Evolutionary conservation across 2,888 invertebrate species (phyloP), one percentile per base, ranked within the genome.

Genomic region (Plemyria rubiginata): DNA sequence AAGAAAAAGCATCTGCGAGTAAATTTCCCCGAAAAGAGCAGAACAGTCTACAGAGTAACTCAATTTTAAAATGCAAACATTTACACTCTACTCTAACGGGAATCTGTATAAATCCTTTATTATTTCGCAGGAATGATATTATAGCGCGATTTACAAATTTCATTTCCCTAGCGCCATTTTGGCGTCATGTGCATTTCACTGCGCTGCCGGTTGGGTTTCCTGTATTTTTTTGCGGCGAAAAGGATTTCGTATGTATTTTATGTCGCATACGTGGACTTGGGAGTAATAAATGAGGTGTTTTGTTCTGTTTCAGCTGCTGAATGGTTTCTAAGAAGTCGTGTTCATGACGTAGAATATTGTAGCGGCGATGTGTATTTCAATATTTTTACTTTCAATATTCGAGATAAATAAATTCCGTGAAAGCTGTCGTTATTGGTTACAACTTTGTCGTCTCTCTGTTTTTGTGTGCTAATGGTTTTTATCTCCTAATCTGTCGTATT

Each of bases 101-200:
- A 54, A 56, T 56, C 54, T 59, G 40, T 45, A 57, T 60, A 67
- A 65, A 53, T 60, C 60, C 64, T 68, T 70, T 74, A 73, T 73
- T 76, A 75, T 72, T 71, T 74, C 62, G 41, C 66, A 40, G n/a
- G 62, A 71, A 75, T 72, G 66, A 69, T 72, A 79, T 74, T 74
- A 76, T 69, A 70, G 62, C 29, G 54, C 73, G 70, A 78, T 82
- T 78, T 78, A 75, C 76, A 78, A 69, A 75, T 82, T 82, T 78
- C 80, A 80, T 80, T 80, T 80, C 72, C 71, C 69, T 29, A 70
- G 69, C 67, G 65, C 69, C 68, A 62, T 70, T 68, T 70, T 65
- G 77, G 76, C 78, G 76, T 75, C 82, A 78, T 76, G 74, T 82
- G 82, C 78, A 79, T 76, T 78, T 80, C 80, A 81, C 70, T 78